These are phyloP conservation scores for Oncorhynchus kisutch DNA, from an alignment of 2,113 vertebrate species.

Conservation along the genomic window DNA sequence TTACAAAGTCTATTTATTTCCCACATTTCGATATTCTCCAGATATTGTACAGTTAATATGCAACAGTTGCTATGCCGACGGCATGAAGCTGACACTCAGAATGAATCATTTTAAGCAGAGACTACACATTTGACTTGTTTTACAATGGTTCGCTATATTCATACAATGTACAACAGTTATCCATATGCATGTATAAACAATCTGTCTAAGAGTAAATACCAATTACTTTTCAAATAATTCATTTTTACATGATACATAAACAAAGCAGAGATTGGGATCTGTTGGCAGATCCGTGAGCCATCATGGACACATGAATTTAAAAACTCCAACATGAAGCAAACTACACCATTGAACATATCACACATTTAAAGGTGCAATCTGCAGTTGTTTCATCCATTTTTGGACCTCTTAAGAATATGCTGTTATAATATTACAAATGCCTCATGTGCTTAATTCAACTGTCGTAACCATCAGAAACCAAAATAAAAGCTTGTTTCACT, in stretches of 20 bases:
- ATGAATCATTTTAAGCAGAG: neutral
- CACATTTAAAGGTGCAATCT: neutral
- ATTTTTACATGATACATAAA: neutral
- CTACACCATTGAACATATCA: neutral
- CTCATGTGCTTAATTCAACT: no score
- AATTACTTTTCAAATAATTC: neutral
- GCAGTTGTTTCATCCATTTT: no score
- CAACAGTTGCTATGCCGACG: neutral
- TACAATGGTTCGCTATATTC: neutral
- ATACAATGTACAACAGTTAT: conserved; percentile 10
- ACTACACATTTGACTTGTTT: neutral
- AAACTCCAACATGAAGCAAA: conserved; percentile 8
- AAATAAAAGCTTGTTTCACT: no score
- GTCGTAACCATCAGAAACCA: no score
- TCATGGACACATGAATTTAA: neutral
- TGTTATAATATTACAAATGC: no score
- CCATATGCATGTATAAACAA: conserved; percentile 2
- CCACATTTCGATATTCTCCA: neutral
- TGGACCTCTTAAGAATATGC: no score
- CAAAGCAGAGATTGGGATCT: no score
- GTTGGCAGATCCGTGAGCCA: neutral
- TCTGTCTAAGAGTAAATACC: neutral
- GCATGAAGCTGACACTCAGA: neutral
- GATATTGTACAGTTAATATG: neutral
- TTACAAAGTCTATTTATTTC: neutral